phyloP scores from a whole-genome alignment of 2,888 invertebrate species.

The Caenorhabditis zanzibari region DNA sequence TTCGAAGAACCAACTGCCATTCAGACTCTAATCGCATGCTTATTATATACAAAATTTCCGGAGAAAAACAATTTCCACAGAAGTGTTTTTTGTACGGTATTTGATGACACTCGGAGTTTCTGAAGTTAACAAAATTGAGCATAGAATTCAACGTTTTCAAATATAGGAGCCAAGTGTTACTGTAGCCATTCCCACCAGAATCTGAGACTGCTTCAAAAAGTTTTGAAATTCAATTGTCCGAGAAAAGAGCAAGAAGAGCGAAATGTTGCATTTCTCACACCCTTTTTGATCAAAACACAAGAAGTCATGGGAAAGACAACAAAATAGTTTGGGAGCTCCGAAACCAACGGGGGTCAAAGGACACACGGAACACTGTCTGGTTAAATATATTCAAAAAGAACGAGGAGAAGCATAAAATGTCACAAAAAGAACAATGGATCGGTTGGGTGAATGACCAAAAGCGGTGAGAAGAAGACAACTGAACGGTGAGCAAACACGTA shows the following conservation, averaged over 20 bases:
- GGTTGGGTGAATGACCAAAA: constrained; percentile 38
- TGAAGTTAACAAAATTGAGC: too few species aligned
- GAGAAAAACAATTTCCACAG: constrained; percentile 10
- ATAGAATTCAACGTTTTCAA: too few species aligned
- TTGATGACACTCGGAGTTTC: too few species aligned
- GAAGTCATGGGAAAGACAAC: constrained; percentile 28
- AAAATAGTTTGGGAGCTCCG: constrained; percentile 21
- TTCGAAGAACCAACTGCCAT: constrained; percentile 43
- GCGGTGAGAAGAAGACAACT: constrained; percentile 39
- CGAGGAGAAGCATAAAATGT: constrained; percentile 30
- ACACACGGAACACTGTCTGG: constrained; percentile 26
- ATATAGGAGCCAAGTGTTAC: too few species aligned
- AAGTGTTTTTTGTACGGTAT: too few species aligned
- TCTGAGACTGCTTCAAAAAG: too few species aligned
- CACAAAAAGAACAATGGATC: constrained; percentile 57
- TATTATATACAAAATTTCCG: constrained; percentile 23
- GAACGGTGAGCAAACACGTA: constrained; percentile 65
- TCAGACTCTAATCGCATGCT: constrained; percentile 35
- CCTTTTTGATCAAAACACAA: constrained; percentile 51
- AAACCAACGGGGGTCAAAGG: constrained; percentile 32
- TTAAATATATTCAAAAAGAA: constrained; percentile 35
- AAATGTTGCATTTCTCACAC: constrained; percentile 45
- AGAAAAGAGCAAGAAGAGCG: constrained; percentile 3
- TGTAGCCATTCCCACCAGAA: too few species aligned
- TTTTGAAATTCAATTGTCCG: background rate